Evolutionary conservation across 2,797 vertebrate genomes (phyloP), one percentile per base, ranked within the genome.

Genomic region (Capromys pilorides): DNA sequence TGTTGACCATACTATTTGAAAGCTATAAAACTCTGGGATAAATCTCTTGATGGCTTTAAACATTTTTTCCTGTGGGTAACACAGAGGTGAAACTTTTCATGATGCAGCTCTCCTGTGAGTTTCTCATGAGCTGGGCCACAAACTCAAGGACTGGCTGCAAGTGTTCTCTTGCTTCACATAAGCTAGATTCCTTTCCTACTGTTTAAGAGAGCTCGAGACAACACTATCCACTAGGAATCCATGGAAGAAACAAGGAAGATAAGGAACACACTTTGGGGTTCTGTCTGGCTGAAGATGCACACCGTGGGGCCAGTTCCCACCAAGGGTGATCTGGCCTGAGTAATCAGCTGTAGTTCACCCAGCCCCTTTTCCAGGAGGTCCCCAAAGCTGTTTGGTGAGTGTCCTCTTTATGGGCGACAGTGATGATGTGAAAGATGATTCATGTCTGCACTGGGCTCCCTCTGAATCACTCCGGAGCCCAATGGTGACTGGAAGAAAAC

Each of bases 381-480:
- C 64, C 39, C 62, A 14, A 78, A 84, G 62, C 82, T 94, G 45
- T 45, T 80, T 75, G 67, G 54, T 90, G 64, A 92, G 22, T 21
- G 62, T 64, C 90, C 39, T 84, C 89, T 80, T 79, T 51, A 45
- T 59, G 71, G 92, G 45, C 1, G 0, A 88, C 1, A 3, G 78
- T 61, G 73, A 61, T 33, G 69, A 86, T 0, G 5, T 61, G 71
- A 64, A 75, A 66, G 64, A 86, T 90, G 88, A 95, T 79, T 97
- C 84, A 73, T 28, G 51, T 64, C 89, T 91, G 66, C 49, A 0
- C 0, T 26, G 61, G 80, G 61, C 36, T 94, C 66, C 49, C 54
- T 93, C 91, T 86, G 89, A 96, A 89, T 95, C 87, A 93, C 73
- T 90, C 77, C 61, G 85, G 91, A 86, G 89, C 91, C 81, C 19